phyloP scores from a whole-genome alignment of 2,888 invertebrate genomes.

The Drosophila dives region DNA sequence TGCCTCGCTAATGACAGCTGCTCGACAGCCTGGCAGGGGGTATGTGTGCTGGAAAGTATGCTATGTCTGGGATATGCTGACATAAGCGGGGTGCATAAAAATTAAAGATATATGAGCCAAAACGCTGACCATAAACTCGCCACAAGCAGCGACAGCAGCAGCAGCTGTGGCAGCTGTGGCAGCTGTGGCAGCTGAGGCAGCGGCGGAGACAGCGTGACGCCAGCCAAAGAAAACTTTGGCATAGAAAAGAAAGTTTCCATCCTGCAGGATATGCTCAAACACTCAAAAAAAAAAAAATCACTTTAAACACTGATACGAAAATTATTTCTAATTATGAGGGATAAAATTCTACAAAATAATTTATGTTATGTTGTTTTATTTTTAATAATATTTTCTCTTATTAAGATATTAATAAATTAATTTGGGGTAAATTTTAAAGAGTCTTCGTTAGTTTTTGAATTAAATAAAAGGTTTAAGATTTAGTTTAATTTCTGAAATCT shows the following conservation, averaged over 20 bases:
- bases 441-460: too few species aligned
- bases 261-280: conserved; percentile 38
- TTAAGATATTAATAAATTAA: too few species aligned
- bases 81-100: conserved; percentile 63
- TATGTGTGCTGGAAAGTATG: conserved; percentile 66
- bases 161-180: neutral
- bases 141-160: conserved; percentile 7
- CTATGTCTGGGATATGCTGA: conserved; percentile 73
- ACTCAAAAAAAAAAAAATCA: neutral
- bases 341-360: accelerated
- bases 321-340: neutral
- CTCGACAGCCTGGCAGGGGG: conserved; percentile 31
- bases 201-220: conserved; percentile 49
- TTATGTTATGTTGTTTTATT: too few species aligned
- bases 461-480: too few species aligned
- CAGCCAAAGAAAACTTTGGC: conserved; percentile 21
- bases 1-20: conserved; percentile 70
- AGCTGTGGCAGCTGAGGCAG: neutral
- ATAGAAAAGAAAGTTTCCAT: conserved; percentile 22
- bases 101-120: conserved; percentile 71
- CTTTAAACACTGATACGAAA: too few species aligned
- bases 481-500: neutral
- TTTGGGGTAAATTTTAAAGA: too few species aligned
- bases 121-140: conserved; percentile 58
- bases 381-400: neutral